These are phyloP conservation scores for Zhengitettix transpicula DNA, from an alignment of 2,888 invertebrate species.

Conservation along the genomic window DNA sequence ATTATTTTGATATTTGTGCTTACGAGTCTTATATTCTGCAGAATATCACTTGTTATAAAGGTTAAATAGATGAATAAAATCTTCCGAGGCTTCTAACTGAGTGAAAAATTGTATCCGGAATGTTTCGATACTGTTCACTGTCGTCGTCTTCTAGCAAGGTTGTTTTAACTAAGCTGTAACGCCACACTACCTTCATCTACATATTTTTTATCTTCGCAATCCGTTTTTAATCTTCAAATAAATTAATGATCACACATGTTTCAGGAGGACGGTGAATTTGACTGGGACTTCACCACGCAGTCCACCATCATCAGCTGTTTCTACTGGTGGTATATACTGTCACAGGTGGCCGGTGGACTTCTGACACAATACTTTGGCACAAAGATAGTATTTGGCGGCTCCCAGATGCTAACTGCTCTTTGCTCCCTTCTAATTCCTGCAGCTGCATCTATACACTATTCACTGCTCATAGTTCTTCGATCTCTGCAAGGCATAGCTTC, in stretches of 20 bases:
- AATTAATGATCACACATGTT: background rate
- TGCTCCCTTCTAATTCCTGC: constrained; percentile 48
- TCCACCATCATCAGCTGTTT: constrained; percentile 48
- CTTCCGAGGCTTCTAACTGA: too few relatives aligned
- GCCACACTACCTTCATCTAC: too few relatives aligned
- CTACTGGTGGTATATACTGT: constrained; percentile 57
- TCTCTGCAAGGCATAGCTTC: constrained; percentile 53
- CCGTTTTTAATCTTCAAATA: too few relatives aligned
- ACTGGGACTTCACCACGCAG: constrained; percentile 47
- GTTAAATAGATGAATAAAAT: too few relatives aligned
- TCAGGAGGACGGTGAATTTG: constrained; percentile 36
- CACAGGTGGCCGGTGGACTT: constrained; percentile 49
- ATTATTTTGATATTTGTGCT: too few relatives aligned
- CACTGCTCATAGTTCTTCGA: constrained; percentile 39
- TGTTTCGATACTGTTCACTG: too few relatives aligned
- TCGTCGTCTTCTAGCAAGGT: too few relatives aligned
- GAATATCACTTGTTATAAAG: too few relatives aligned
- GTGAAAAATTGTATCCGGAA: too few relatives aligned
- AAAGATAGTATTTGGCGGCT: constrained; percentile 51
- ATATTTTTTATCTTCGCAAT: too few relatives aligned
- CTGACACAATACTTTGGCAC: constrained; percentile 54
- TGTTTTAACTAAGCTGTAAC: too few relatives aligned
- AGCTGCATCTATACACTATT: constrained; percentile 43
- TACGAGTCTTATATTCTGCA: too few relatives aligned
- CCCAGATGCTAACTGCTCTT: constrained; percentile 48